These are phyloP conservation scores for Sceloporus tristichus DNA, from an alignment of 2,113 vertebrate genomes.

Conservation along the genomic window DNA sequence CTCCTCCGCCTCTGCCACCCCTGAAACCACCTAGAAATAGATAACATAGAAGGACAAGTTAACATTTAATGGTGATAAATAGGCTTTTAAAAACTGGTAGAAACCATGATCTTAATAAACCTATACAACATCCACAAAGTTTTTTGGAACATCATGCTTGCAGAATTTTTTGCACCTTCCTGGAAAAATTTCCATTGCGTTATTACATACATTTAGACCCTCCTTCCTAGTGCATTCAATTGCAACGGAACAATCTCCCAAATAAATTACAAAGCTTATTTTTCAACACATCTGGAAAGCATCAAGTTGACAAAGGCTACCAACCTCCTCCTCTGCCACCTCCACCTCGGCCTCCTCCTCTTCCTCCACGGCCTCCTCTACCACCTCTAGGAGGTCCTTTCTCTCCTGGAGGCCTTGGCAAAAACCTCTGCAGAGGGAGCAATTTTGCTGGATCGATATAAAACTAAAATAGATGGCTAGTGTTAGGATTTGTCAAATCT, in stretches of 20 bases:
- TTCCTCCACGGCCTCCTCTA: slow-evolving; percentile 86
- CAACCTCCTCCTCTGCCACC: slow-evolving; percentile 86
- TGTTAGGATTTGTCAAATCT: slow-evolving; percentile 7
- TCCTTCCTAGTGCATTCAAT: too few species aligned
- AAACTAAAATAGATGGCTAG: slow-evolving; percentile 80
- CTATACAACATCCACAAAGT: too few species aligned
- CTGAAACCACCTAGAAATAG: slow-evolving; percentile 79
- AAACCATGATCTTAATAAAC: not conserved
- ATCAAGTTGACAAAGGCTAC: slow-evolving; percentile 22
- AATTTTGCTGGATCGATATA: slow-evolving; percentile 97
- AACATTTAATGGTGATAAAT: not conserved
- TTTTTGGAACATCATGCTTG: not conserved
- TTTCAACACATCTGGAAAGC: not conserved
- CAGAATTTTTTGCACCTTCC: not conserved
- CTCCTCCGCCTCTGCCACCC: slow-evolving; percentile 82
- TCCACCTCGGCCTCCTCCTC: slow-evolving; percentile 84
- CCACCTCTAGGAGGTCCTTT: slow-evolving; percentile 90
- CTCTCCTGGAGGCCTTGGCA: slow-evolving; percentile 94
- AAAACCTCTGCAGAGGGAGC: slow-evolving; percentile 93
- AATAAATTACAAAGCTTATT: not conserved
- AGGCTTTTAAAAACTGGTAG: not conserved
- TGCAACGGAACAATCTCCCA: not conserved
- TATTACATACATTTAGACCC: not conserved
- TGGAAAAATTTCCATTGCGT: not conserved
- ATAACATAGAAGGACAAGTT: not conserved